Conservation (phyloP, 23 tunicate species). For the Aplidium turbinatum region DNA sequence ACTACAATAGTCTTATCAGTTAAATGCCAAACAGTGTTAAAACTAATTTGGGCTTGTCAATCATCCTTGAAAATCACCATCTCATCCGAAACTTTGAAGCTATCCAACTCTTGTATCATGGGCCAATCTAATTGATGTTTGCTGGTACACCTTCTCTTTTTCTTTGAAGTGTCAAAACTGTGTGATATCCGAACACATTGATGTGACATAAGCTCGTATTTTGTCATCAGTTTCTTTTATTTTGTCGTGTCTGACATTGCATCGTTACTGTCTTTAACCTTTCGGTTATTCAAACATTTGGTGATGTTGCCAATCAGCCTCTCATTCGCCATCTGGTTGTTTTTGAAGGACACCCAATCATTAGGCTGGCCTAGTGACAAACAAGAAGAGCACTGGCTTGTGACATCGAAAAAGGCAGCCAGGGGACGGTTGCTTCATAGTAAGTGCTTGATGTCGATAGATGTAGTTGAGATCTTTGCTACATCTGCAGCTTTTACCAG, state of each 20-base stretch:
- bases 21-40: too few species aligned
- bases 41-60: too few species aligned
- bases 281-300: not conserved
- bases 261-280: conserved; percentile 12
- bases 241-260: not conserved
- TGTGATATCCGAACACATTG: too few species aligned
- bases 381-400: conserved; percentile 10
- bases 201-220: conserved; percentile 4
- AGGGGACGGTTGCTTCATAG: conserved; percentile 13
- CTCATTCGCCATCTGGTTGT: conserved; percentile 14
- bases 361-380: conserved; percentile 3
- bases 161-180: too few species aligned
- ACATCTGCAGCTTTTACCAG: not conserved
- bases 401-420: conserved; percentile 9
- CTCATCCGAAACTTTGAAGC: too few species aligned
- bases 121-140: too few species aligned
- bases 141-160: too few species aligned
- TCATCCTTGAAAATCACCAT: too few species aligned
- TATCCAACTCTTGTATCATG: too few species aligned
- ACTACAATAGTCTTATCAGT: too few species aligned
- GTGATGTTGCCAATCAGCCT: conserved; percentile 5
- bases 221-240: conserved; percentile 6
- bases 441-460: not conserved
- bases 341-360: conserved; percentile 1
- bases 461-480: conserved; percentile 1